Evolutionary conservation across 2,797 vertebrate species (phyloP).

Genomic region (Masticophis lateralis): DNA sequence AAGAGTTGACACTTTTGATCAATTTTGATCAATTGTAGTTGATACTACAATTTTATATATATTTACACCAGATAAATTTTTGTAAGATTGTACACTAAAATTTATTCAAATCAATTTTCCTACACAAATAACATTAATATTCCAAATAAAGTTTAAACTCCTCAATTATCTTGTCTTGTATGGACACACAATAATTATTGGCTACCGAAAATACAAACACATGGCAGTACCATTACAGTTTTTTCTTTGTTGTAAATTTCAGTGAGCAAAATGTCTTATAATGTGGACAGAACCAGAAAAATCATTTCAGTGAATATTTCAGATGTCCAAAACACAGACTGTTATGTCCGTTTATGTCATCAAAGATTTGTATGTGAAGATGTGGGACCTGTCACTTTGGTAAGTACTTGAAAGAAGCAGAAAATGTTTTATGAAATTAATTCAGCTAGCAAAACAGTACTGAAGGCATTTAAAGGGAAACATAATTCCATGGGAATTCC

Average conservation of each 20-base stretch:
- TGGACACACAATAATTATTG: not conserved
- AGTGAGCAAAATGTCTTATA: conserved; percentile 79
- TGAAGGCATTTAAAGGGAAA: not conserved
- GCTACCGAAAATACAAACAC: not conserved
- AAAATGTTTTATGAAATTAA: not conserved
- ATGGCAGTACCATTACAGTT: not conserved
- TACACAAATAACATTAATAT: not conserved
- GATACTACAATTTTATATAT: not conserved
- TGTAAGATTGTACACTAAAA: not conserved
- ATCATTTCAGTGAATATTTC: conserved; percentile 75
- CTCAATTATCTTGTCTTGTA: not conserved
- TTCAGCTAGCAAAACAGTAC: not conserved
- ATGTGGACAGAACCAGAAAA: conserved; percentile 70
- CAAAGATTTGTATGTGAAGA: conserved; percentile 79
- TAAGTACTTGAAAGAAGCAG: conserved; percentile 51
- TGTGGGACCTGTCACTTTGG: conserved; percentile 67
- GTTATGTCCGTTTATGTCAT: conserved; percentile 81
- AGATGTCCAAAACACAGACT: conserved; percentile 70
- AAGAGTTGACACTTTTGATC: not conserved
- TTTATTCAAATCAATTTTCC: not conserved
- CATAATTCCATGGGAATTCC: not conserved
- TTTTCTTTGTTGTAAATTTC: conserved; percentile 28
- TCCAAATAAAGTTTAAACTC: not conserved
- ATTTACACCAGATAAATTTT: not conserved
- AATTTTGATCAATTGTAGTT: not conserved